phyloP scores from a whole-genome alignment of 2,888 invertebrate species.

The Andrena fulva region DNA sequence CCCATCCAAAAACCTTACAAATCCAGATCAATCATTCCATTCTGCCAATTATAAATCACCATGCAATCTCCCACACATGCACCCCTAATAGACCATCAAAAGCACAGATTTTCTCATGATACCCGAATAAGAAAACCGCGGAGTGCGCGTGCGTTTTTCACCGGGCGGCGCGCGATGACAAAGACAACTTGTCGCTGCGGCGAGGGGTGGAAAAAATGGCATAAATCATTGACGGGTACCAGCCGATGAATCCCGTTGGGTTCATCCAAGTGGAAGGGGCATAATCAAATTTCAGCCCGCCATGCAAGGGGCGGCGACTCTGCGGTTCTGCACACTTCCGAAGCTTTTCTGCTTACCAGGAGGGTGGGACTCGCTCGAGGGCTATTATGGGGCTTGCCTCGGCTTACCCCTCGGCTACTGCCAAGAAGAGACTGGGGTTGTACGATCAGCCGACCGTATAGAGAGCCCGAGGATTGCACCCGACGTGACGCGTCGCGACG shows the following conservation, averaged over 20 bases:
- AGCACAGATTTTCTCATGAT: neutral
- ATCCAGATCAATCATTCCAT: neutral
- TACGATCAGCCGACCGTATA: conserved; percentile 44
- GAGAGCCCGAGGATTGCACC: conserved; percentile 37
- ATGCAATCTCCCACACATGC: neutral
- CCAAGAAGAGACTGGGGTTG: conserved; percentile 16
- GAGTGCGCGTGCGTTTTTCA: conserved; percentile 28
- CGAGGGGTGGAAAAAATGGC: conserved; percentile 48
- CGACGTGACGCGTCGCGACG: conserved; percentile 35
- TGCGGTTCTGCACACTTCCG: conserved; percentile 78
- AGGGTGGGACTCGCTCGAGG: conserved; percentile 75
- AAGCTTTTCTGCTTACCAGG: conserved; percentile 65
- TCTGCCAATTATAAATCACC: too few species aligned
- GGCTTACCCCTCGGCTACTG: conserved; percentile 58
- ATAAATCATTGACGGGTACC: conserved; percentile 70
- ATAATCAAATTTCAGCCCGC: conserved; percentile 84
- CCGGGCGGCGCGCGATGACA: conserved; percentile 42
- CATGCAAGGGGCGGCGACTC: conserved; percentile 83
- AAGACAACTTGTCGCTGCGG: conserved; percentile 70
- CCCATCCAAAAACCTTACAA: too few species aligned
- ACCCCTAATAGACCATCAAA: neutral
- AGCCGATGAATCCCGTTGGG: conserved; percentile 74
- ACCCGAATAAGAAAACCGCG: neutral
- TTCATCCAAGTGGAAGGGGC: conserved; percentile 82
- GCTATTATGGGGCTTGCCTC: conserved; percentile 82